Evolutionary conservation across 2,113 vertebrate species (phyloP).

Genomic region (Ellobius talpinus): DNA sequence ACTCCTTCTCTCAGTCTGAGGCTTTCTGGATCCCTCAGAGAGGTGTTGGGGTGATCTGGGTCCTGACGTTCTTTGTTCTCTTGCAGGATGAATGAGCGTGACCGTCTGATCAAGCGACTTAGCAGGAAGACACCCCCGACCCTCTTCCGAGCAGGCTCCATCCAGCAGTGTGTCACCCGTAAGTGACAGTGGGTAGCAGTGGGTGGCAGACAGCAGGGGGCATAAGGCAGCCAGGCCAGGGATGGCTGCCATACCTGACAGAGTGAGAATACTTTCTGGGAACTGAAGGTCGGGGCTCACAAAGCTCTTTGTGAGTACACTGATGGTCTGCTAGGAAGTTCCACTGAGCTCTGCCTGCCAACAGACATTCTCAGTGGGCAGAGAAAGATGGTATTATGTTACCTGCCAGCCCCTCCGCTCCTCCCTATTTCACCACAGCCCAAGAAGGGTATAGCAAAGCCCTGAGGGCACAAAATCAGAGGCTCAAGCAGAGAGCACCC

Average conservation of each 20-base stretch:
- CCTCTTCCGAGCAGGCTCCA: constrained; percentile 94
- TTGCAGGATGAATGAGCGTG: constrained; percentile 96
- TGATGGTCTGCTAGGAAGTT: neutral
- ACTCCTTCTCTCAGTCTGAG: neutral
- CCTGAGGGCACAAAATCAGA: neutral
- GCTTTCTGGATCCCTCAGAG: constrained; percentile 28
- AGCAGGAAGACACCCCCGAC: constrained; percentile 97
- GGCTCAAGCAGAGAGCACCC: neutral
- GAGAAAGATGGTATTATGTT: neutral
- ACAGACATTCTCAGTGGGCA: neutral
- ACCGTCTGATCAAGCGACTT: constrained; percentile 97
- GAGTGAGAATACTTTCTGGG: neutral
- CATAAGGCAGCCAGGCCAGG: neutral
- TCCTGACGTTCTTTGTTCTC: constrained; percentile 72
- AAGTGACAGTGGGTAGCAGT: constrained; percentile 84
- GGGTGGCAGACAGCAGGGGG: neutral
- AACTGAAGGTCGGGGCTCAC: neutral
- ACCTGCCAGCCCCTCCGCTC: too few relatives aligned
- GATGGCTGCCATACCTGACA: constrained; percentile 43
- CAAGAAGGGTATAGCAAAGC: neutral
- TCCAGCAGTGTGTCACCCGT: constrained; percentile 97
- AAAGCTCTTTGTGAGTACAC: neutral
- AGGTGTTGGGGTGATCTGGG: neutral
- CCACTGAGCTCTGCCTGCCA: neutral
- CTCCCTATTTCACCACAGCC: too few relatives aligned